These are phyloP conservation scores for Cydia pomonella DNA, from an alignment of 1,140 invertebrate genomes.

Conservation along the genomic window DNA sequence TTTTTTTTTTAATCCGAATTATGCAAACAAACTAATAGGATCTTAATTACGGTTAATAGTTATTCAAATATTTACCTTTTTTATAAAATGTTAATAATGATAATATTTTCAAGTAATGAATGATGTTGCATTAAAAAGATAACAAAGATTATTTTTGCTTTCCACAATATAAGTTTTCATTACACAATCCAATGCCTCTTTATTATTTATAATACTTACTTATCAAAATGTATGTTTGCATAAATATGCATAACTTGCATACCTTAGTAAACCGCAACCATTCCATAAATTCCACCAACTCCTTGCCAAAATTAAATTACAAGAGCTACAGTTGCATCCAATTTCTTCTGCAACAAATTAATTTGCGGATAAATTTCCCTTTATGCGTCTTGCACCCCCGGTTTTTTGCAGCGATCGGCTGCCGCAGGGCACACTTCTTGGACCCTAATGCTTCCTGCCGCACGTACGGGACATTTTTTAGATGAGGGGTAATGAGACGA, in stretches of 20 bases:
- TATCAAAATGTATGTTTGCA: too few species aligned
- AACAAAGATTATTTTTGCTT: background rate
- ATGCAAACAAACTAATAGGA: constrained; percentile 8
- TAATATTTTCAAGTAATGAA: background rate
- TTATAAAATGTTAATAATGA: background rate
- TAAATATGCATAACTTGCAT: too few species aligned
- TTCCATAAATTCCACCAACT: background rate
- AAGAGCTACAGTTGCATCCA: constrained; percentile 58
- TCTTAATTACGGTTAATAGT: constrained; percentile 1
- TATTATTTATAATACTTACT: background rate
- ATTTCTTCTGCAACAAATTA: constrained; percentile 71
- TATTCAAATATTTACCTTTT: background rate
- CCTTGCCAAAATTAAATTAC: background rate
- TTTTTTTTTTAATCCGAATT: background rate
- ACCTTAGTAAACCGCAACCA: background rate
- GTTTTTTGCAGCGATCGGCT: constrained; percentile 50
- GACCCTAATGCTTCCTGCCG: constrained; percentile 72
- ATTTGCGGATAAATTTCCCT: constrained; percentile 79
- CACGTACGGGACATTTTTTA: constrained; percentile 52
- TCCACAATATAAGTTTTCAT: background rate
- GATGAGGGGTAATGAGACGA: constrained; percentile 34
- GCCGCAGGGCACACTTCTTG: constrained; percentile 66
- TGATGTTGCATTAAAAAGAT: background rate
- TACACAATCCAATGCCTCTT: background rate
- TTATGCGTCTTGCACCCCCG: constrained; percentile 70